Base-by-base conservation (phyloP, 92 coral and sea anemone genomes). In the Desmophyllum pertusum region DNA sequence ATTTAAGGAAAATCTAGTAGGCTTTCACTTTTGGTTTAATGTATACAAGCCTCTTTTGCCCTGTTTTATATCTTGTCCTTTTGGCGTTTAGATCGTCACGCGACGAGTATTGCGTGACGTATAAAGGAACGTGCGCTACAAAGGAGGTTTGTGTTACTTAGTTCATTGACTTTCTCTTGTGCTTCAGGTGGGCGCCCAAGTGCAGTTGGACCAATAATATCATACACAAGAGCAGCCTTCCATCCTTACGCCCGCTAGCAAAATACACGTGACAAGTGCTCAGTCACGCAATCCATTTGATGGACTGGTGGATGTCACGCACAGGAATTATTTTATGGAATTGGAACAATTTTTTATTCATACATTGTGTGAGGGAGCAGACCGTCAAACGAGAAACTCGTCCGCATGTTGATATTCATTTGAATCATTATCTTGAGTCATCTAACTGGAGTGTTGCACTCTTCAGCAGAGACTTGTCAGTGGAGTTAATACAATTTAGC, bases 181-280 rank as follows among this genome's bases (percentile, higher is more conserved):
- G 59, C 87, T 89, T 61, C 91, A 91, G 94, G 87, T 29, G 88
- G 84, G 70, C 91, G 94, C 51, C 77, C 94, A 81, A 91, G 83
- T 68, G 85, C 84, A 21, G 70, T 91, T 80, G 94, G 94, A 76
- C 94, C 94, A 66, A 91, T 91, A 61, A 62, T 88, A 31, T 71
- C 94, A 19, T 91, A 91, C 81, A 68, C 94, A 35, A 83, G 94
- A 65, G 85, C 89, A 75, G 86, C 93, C 33, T 94, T 89, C 86
- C 98, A 94, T 85, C 98, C 98, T 46, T 94, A 94, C 83, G 98
- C 95, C 78, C 98, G 98, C 89, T 94, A 90, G 81, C 84, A 36
- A 70, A 77, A 43, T 9, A 48, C 30, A 2, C 25, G 25, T 72
- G 53, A 78, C 71, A 59, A 40, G 38, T 55, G 40, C 35, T 45